Conservation (phyloP, 2,888 invertebrate species). For the Caenorhabditis wallacei region DNA sequence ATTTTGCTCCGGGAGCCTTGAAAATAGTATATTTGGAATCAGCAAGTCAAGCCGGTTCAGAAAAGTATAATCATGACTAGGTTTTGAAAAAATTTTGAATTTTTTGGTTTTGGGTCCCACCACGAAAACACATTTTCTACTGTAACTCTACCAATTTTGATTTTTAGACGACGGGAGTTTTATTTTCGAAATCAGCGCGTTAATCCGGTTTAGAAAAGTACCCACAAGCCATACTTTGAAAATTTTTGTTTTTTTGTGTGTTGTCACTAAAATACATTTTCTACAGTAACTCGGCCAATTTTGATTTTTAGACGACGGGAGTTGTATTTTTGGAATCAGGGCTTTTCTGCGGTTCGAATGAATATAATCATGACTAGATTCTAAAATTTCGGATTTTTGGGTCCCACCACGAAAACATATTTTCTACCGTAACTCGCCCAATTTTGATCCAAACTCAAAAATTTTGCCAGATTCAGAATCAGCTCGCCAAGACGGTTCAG, state of each 20-base stretch:
- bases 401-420: constrained; percentile 2
- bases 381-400: not conserved
- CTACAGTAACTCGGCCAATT: not conserved
- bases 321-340: not conserved
- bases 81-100: not conserved
- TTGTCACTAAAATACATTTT: too few species aligned
- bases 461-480: not conserved
- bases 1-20: not conserved
- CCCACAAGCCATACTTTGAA: too few species aligned
- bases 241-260: too few species aligned
- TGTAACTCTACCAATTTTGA: not conserved
- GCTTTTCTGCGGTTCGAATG: not conserved
- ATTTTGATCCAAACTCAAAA: not conserved
- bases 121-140: too few species aligned
- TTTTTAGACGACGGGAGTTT: not conserved
- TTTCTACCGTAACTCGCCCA: not conserved
- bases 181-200: not conserved
- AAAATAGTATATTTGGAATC: not conserved
- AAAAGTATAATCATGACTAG: not conserved
- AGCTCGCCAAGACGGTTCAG: not conserved
- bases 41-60: not conserved
- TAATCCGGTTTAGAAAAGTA: not conserved
- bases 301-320: not conserved
- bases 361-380: not conserved
- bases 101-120: not conserved